Percentiles rank a stretch among this genome's conserved stretches.
phyloP scores from a whole-genome alignment of 1,140 invertebrate genomes.

The Melitaea cinxia region DNA sequence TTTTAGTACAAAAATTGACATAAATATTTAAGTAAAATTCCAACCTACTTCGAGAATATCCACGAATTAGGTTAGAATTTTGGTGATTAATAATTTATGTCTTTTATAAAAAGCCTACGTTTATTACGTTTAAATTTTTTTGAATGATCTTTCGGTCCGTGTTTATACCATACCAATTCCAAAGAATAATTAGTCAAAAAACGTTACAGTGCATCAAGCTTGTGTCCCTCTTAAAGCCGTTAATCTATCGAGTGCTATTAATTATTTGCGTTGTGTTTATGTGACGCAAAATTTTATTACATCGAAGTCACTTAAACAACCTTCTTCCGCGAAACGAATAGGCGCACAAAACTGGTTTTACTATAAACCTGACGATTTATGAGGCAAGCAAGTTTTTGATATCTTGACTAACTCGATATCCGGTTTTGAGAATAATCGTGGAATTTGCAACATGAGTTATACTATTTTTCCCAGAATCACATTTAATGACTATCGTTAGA shows the following conservation, averaged over 20 bases:
- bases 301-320: constrained; percentile 6
- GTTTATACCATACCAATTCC: too few relatives aligned
- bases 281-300: not conserved
- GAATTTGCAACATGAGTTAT: not conserved
- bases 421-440: constrained; percentile 26
- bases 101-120: too few relatives aligned
- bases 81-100: too few relatives aligned
- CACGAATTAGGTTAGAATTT: too few relatives aligned
- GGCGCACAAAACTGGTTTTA: constrained; percentile 30
- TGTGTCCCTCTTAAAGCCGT: not conserved
- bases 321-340: constrained; percentile 36
- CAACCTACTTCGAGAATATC: too few relatives aligned
- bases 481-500: not conserved
- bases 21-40: too few relatives aligned
- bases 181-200: too few relatives aligned
- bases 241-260: not conserved
- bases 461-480: not conserved
- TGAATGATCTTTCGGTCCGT: too few relatives aligned
- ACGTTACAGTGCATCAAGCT: too few relatives aligned
- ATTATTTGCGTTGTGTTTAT: constrained; percentile 6
- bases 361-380: constrained; percentile 28
- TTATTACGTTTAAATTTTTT: too few relatives aligned
- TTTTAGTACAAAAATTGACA: too few relatives aligned
- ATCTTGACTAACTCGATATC: constrained; percentile 38
- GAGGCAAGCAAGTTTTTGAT: constrained; percentile 42